Evolutionary conservation across 1,140 invertebrate species (phyloP), one percentile per base, ranked within the genome.

Genomic region (Caligus rogercresseyi): DNA sequence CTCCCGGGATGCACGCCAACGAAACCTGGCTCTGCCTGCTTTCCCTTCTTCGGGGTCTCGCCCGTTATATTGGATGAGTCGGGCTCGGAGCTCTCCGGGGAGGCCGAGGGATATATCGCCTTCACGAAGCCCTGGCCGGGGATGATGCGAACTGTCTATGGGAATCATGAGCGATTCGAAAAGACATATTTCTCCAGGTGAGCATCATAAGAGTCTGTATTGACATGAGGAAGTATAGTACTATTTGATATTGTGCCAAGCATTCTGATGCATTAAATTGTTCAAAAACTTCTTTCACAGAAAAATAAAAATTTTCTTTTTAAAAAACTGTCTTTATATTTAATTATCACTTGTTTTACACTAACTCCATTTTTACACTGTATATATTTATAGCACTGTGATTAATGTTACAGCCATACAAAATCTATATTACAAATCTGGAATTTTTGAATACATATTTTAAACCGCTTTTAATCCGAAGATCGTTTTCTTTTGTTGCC

Each of bases 41-140:
- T 94, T 67, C 94, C 93, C 65, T 97, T 97, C 78, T 97, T 97
- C 73, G 94, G 94, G 1, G 89, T 98, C 2, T 78, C 87, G 65
- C 89, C 94, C 7, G 83, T 78, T 25, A 73, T 98, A 20, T 70
- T 98, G 63, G 84, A 91, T 71, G 90, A 96, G 67, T 82, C 86
- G 61, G 93, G 93, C 1, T 80, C 80, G 65, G 81, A 87, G 68
- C 83, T 97, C 43, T 80, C 86, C 67, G 91, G 90, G 1, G 82
- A 85, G 65, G 88, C 86, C 21, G 91, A 96, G 74, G 92, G 93
- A 7, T 95, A 94, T 70, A 75, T 97, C 61, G 91, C 93, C 2
- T 95, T 98, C 71, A 79, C 84, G 25, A 80, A 83, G 69, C 88
- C 94, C 11, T 98, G 94, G 94, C 94, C 94, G 0, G 90, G 92